Conservation (phyloP, 2,797 vertebrate species). For the Dromococcyx pavoninus region DNA sequence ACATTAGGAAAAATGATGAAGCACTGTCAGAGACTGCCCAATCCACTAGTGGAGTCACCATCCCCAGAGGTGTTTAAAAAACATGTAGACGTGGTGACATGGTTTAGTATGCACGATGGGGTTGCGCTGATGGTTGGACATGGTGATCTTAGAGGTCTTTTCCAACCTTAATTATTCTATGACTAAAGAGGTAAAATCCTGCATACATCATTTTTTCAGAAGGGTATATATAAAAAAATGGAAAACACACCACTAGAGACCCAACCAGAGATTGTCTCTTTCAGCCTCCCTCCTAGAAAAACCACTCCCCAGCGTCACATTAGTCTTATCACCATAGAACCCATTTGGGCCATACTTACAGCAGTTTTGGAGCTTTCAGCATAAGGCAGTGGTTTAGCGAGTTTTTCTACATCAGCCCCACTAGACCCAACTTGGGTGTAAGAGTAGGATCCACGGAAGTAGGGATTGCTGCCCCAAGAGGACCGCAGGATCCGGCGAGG, state of each 20-base stretch:
- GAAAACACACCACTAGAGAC: neutral
- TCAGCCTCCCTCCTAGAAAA: neutral
- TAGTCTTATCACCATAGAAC: neutral
- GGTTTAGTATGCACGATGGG: no score
- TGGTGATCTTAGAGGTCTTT: no score
- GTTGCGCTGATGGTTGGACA: no score
- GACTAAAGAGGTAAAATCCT: neutral
- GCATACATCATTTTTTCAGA: neutral
- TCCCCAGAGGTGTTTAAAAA: no score
- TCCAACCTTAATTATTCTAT: no score
- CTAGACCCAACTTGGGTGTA: slow-evolving; percentile 97
- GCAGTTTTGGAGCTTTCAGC: slow-evolving; percentile 93
- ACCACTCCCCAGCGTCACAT: accelerated
- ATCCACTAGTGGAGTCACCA: no score
- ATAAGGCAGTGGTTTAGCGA: slow-evolving; percentile 94
- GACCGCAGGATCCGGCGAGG: slow-evolving; percentile 94
- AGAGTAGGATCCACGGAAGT: slow-evolving; percentile 95
- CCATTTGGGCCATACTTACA: slow-evolving; percentile 73
- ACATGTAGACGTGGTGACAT: no score
- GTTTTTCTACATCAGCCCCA: slow-evolving; percentile 91
- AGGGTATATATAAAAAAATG: accelerated
- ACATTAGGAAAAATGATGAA: no score
- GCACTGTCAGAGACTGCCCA: no score
- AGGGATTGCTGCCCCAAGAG: slow-evolving; percentile 94
- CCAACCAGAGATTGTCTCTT: neutral